Conservation (phyloP, 2,888 invertebrate genomes). For the Odontothrips loti region DNA sequence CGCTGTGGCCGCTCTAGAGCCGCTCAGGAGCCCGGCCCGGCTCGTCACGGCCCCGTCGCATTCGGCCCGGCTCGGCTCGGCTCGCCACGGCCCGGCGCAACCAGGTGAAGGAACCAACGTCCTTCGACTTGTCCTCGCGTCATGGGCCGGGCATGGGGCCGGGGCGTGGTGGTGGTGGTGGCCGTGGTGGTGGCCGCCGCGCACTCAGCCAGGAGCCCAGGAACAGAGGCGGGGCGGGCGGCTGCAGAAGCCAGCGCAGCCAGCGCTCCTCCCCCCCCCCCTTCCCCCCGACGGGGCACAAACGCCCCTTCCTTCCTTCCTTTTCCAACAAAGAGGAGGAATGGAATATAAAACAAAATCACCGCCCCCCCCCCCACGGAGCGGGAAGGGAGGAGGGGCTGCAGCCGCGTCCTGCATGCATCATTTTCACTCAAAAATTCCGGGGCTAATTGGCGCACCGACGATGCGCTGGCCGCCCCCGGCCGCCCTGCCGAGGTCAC, state of each 20-base stretch:
- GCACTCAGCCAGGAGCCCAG: not conserved
- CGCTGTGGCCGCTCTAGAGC: not conserved
- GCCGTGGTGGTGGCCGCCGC: not conserved
- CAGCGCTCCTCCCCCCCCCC: not conserved
- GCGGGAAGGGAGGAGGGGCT: no score
- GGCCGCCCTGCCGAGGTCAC: no score
- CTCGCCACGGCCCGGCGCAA: conserved; percentile 10
- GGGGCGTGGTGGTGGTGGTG: not conserved
- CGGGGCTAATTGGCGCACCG: no score
- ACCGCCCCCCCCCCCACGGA: no score
- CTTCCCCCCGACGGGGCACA: not conserved
- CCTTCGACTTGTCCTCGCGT: conserved; percentile 21
- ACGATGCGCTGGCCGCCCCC: no score
- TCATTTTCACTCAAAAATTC: no score
- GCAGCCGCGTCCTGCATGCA: no score
- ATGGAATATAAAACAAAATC: no score
- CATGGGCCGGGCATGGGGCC: conserved; percentile 31
- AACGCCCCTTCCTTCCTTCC: no score
- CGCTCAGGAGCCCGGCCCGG: not conserved
- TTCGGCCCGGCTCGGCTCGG: not conserved
- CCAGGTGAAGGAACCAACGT: conserved; percentile 25
- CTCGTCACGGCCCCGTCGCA: not conserved
- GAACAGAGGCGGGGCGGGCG: not conserved
- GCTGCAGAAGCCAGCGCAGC: not conserved
- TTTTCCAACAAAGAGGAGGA: no score